Evolutionary conservation across 2,888 invertebrate species (phyloP), one percentile per base, ranked within the genome.

Genomic region (Trachelus iudaicus): DNA sequence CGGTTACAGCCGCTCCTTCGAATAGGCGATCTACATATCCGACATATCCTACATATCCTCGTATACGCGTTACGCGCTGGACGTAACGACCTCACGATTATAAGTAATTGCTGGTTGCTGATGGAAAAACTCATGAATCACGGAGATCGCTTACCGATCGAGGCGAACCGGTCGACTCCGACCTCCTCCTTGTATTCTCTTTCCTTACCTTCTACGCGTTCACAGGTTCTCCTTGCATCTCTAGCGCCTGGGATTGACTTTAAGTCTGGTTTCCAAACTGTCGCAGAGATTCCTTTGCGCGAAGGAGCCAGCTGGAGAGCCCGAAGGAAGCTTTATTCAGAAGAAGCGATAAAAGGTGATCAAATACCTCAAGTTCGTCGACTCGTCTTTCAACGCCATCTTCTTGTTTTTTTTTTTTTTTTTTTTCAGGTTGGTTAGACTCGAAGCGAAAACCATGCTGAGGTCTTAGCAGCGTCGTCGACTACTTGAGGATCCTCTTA

Each of bases 401-500:
- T 56, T 56, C 15, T 15, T 56, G n/a, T n/a, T n/a, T n/a, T n/a
- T n/a, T n/a, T n/a, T n/a, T n/a, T n/a, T n/a, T n/a, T n/a, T 56
- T 56, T 40, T 9, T 15, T 23, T 15, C 23, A 56, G 56, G 23
- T 23, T 9, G 15, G 6, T 56, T 56, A 56, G 23, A 56, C 23
- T 56, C 23, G 9, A 56, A 56, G 23, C 23, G 23, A 56, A 9
- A 56, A 56, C 56, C 56, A 9, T 23, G 23, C 1, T 56, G 56
- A 56, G 23, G 56, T 56, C 56, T 9, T 56, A 56, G 9, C 56
- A 23, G 23, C 23, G 75, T 79, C 31, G 73, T 74, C 77, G 75
- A 69, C 35, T 76, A 78, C 75, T 75, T 71, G 78, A 75, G 75
- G 78, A 81, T 74, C 75, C 76, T 79, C 74, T 81, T 80, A 69